A percentile compares a stretch with the other conserved stretches of the same genome.
Conservation (phyloP, 2,797 vertebrate species). For the Notoglanidium macrostoma region DNA sequence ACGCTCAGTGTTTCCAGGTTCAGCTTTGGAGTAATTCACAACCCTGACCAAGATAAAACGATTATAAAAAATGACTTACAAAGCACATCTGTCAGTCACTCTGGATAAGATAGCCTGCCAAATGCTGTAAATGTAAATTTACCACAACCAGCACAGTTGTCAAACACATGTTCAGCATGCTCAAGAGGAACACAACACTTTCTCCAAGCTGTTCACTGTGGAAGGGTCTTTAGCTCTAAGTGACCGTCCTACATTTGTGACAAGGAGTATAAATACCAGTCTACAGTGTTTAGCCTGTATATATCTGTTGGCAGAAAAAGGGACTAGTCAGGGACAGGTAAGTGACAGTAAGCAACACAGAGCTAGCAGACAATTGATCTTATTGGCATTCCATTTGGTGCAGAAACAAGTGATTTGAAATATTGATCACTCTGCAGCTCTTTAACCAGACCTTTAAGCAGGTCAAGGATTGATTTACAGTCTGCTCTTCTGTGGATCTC, state of each 20-base stretch:
- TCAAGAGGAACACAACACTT: constrained; percentile 22
- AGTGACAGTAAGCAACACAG: constrained; percentile 16
- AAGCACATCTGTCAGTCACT: not conserved
- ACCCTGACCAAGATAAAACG: not conserved
- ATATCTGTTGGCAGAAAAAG: constrained; percentile 8
- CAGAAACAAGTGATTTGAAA: constrained; percentile 12
- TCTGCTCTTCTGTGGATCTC: constrained; percentile 1
- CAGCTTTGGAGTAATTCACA: not conserved
- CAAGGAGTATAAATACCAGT: not conserved
- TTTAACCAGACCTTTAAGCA: constrained; percentile 5
- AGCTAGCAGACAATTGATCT: constrained; percentile 6
- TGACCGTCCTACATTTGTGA: not conserved
- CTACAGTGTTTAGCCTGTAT: not conserved
- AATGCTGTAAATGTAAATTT: not conserved
- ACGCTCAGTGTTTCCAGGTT: not conserved
- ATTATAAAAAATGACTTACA: not conserved
- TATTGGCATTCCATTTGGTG: not conserved
- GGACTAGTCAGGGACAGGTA: not conserved
- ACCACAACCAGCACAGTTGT: constrained; percentile 14
- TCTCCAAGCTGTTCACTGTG: not conserved
- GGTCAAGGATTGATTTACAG: constrained; percentile 39
- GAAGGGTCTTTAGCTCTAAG: constrained; percentile 14
- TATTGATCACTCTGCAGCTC: constrained; percentile 44
- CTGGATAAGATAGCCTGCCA: not conserved
- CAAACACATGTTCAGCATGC: constrained; percentile 23